phyloP scores from a whole-genome alignment of 2,797 vertebrate species.

The Potorous gilbertii region DNA sequence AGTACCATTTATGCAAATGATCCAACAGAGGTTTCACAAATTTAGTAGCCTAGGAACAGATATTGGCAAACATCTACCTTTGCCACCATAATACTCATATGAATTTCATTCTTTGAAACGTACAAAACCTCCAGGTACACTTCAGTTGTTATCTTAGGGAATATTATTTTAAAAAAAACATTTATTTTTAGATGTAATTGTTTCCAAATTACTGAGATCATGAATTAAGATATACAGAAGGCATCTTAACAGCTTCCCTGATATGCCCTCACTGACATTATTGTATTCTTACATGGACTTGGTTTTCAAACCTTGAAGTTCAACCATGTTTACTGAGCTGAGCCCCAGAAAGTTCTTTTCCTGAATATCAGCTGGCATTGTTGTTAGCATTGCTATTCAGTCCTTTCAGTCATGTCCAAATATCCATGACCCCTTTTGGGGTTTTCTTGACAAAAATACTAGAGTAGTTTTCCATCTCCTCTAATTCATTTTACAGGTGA shows the following conservation, averaged over 20 bases:
- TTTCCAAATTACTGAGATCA: slow-evolving; percentile 38
- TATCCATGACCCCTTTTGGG: neutral
- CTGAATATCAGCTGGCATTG: neutral
- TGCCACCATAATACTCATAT: slow-evolving; percentile 71
- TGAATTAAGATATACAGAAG: neutral
- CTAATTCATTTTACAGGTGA: neutral
- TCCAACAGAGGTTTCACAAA: slow-evolving; percentile 66
- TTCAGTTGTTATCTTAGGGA: slow-evolving; percentile 64
- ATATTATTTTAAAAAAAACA: neutral
- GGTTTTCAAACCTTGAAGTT: neutral
- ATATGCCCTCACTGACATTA: neutral
- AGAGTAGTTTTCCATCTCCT: neutral
- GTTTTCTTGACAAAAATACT: neutral
- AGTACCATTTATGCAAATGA: slow-evolving; percentile 49
- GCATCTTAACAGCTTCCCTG: neutral
- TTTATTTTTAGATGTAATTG: slow-evolving; percentile 23
- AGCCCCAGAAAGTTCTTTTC: neutral
- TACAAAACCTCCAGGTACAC: slow-evolving; percentile 64
- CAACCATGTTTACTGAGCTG: neutral
- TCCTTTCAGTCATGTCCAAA: neutral
- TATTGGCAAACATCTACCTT: slow-evolving; percentile 78
- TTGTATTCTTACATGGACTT: neutral
- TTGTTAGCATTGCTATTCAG: neutral
- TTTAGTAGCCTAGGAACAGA: slow-evolving; percentile 55
- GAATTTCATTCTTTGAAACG: slow-evolving; percentile 72